Conservation (phyloP, 1,140 invertebrate species). For the Drosophila bocki region DNA sequence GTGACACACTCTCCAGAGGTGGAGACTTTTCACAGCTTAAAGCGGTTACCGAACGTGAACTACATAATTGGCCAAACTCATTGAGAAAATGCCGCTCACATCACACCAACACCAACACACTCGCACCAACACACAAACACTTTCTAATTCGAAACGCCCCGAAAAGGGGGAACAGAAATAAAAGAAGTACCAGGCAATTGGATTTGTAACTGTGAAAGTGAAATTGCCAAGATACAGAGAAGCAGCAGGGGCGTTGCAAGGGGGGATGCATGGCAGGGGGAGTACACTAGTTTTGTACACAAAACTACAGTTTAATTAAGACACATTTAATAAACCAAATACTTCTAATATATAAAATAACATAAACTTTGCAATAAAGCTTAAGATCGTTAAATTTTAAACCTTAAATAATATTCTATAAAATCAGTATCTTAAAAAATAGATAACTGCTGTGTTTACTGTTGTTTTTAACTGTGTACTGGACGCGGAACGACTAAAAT, state of each 20-base stretch:
- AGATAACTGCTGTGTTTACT: too few species aligned
- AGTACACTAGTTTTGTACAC: not conserved
- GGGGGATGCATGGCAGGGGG: not conserved
- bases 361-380: too few species aligned
- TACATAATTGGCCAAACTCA: conserved; percentile 50
- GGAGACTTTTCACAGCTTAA: conserved; percentile 28
- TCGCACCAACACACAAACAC: conserved; percentile 38
- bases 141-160: conserved; percentile 69
- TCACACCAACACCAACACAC: conserved; percentile 15
- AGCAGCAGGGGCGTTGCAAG: conserved; percentile 4
- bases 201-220: conserved; percentile 73
- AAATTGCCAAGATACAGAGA: conserved; percentile 54
- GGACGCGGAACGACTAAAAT: conserved; percentile 27
- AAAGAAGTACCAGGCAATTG: conserved; percentile 68
- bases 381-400: too few species aligned
- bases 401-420: too few species aligned
- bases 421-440: too few species aligned
- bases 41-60: conserved; percentile 37
- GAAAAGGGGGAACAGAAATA: conserved; percentile 40
- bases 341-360: not conserved
- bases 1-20: conserved; percentile 24
- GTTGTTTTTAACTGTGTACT: conserved; percentile 11
- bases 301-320: not conserved
- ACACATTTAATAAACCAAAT: not conserved
- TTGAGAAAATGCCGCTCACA: conserved; percentile 43